Percentiles rank a stretch among this genome's conserved stretches.
Conservation (phyloP, 2,797 vertebrate genomes). For the Eulemur mongoz region DNA sequence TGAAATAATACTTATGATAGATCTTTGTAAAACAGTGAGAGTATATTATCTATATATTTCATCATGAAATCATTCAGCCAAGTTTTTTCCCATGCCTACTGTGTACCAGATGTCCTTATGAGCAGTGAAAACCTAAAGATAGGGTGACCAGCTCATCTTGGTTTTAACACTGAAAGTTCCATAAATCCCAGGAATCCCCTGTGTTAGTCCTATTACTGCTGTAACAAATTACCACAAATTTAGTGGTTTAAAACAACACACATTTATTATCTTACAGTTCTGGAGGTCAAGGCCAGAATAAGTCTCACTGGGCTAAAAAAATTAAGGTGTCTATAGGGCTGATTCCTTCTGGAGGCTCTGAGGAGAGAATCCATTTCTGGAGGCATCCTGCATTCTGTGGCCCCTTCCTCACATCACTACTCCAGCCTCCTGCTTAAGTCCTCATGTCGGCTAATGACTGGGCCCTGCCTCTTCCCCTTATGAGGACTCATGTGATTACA, state of each 20-base stretch:
- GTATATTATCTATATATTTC: not conserved
- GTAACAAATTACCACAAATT: conserved; percentile 22
- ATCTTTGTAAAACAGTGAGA: conserved; percentile 1
- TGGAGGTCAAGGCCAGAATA: not conserved
- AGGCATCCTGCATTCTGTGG: not conserved
- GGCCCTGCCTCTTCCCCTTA: not conserved
- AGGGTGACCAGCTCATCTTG: not conserved
- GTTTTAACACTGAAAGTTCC: not conserved
- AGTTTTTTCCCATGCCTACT: not conserved
- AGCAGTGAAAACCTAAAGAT: not conserved
- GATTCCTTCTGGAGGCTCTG: not conserved
- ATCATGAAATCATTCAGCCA: not conserved
- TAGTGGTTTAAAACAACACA: conserved; percentile 5
- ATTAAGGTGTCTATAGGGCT: not conserved
- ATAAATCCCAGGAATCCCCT: not conserved
- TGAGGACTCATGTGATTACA: not conserved
- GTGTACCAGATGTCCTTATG: not conserved
- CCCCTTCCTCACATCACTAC: not conserved
- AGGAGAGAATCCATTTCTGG: not conserved
- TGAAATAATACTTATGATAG: not conserved
- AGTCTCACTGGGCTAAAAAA: not conserved
- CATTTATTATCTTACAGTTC: conserved; percentile 23
- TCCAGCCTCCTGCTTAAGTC: not conserved
- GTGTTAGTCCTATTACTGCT: not conserved
- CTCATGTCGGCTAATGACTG: not conserved